Conservation (phyloP, 2,888 invertebrate species). For the Lamproptera curius region DNA sequence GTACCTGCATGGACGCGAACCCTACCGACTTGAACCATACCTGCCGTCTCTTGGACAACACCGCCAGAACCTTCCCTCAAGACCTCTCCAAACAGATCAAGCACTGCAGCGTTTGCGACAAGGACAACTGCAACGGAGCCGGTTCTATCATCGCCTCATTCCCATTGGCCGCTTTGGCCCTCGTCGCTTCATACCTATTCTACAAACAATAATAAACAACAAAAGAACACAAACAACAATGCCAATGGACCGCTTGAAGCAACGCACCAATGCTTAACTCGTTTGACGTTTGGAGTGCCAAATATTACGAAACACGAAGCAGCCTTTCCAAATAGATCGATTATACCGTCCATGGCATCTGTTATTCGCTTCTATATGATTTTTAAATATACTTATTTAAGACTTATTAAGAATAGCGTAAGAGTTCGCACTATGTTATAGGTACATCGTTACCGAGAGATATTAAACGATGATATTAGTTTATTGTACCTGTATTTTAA, state of each 20-base stretch:
- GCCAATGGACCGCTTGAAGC: conserved; percentile 24
- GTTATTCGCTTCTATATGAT: conserved; percentile 43
- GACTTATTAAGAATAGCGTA: conserved; percentile 2
- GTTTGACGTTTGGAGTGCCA: conserved; percentile 23
- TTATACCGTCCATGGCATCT: conserved; percentile 51
- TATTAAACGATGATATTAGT: conserved; percentile 11
- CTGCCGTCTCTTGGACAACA: conserved; percentile 43
- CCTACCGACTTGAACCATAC: conserved; percentile 49
- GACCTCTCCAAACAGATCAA: conserved; percentile 42
- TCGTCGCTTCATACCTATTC: conserved; percentile 50
- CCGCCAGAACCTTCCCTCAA: conserved; percentile 29
- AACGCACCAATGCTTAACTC: conserved; percentile 17
- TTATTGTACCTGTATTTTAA: conserved; percentile 3
- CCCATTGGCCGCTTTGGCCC: conserved; percentile 51
- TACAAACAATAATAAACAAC: conserved; percentile 55
- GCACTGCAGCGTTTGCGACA: conserved; percentile 66
- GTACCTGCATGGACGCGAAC: conserved; percentile 61
- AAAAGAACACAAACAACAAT: conserved; percentile 21
- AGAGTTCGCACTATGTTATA: conserved; percentile 4
- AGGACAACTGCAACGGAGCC: conserved; percentile 74
- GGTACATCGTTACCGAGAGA: conserved; percentile 9
- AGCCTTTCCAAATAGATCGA: conserved; percentile 36
- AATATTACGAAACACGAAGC: conserved; percentile 21
- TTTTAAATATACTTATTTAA: conserved; percentile 23
- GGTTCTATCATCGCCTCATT: conserved; percentile 51